Evolutionary conservation across 2,888 invertebrate species (phyloP).

Genomic region (Orchestes rusci): DNA sequence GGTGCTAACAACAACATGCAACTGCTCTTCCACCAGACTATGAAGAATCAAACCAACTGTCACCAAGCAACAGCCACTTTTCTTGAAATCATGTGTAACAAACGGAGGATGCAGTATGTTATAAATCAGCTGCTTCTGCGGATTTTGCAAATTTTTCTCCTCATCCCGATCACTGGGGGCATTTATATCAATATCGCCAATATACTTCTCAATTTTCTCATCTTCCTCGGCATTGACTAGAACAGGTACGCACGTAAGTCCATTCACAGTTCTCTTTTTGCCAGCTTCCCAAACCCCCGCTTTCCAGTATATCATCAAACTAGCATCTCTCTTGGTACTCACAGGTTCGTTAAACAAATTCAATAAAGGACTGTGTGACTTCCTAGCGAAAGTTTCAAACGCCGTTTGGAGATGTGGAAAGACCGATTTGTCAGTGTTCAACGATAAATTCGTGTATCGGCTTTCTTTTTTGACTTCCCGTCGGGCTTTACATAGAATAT

Average conservation of each 20-base stretch:
- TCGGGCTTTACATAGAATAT: slow-evolving; percentile 47
- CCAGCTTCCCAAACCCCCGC: slow-evolving; percentile 46
- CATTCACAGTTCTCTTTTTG: slow-evolving; percentile 51
- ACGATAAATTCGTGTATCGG: slow-evolving; percentile 40
- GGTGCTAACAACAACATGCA: slow-evolving; percentile 42
- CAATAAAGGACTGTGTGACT: slow-evolving; percentile 33
- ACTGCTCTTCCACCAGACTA: slow-evolving; percentile 58
- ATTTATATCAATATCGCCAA: slow-evolving; percentile 28
- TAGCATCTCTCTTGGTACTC: slow-evolving; percentile 33
- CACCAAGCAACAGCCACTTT: slow-evolving; percentile 56
- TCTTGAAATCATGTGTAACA: slow-evolving; percentile 57
- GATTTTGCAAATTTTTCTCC: slow-evolving; percentile 24
- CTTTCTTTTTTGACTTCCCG: slow-evolving; percentile 32
- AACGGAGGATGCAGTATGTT: slow-evolving; percentile 52
- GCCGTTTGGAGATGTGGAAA: slow-evolving; percentile 37
- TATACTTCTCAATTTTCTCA: slow-evolving; percentile 27
- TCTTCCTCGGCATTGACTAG: slow-evolving; percentile 48
- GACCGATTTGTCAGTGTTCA: slow-evolving; percentile 32
- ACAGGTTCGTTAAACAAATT: slow-evolving; percentile 35
- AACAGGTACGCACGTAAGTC: slow-evolving; percentile 63
- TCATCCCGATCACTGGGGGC: slow-evolving; percentile 22
- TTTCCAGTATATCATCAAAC: slow-evolving; percentile 41
- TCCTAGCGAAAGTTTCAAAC: slow-evolving; percentile 46
- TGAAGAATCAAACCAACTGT: slow-evolving; percentile 61
- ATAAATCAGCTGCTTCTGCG: slow-evolving; percentile 47